phyloP scores from a whole-genome alignment of 2,888 invertebrate species.

The Hirtodrosophila alboralis region DNA sequence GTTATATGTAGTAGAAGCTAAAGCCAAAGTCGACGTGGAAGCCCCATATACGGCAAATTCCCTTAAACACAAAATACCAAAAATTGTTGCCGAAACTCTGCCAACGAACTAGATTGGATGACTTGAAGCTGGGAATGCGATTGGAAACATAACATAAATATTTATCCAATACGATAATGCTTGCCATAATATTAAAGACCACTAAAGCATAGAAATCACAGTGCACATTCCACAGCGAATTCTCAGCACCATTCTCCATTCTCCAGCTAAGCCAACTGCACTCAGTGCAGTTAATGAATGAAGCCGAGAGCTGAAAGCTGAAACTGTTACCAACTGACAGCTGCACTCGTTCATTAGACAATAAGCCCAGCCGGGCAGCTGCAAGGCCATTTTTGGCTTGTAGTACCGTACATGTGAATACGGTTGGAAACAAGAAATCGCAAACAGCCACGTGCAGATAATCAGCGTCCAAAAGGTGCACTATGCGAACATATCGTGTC shows the following conservation, averaged over 20 bases:
- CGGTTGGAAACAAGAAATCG: slow-evolving; percentile 9
- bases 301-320: slow-evolving; percentile 14
- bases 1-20: slow-evolving; percentile 16
- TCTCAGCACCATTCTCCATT: background rate
- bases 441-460: slow-evolving; percentile 63
- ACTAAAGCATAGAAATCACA: slow-evolving; percentile 21
- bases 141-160: slow-evolving; percentile 64
- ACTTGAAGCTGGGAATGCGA: slow-evolving; percentile 29
- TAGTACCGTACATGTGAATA: background rate
- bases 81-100: slow-evolving; percentile 48
- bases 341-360: slow-evolving; percentile 54
- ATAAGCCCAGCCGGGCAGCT: slow-evolving; percentile 36
- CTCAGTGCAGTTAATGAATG: slow-evolving; percentile 41
- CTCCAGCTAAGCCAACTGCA: slow-evolving; percentile 30
- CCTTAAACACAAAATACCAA: slow-evolving; percentile 56
- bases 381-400: slow-evolving; percentile 7
- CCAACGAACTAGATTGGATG: slow-evolving; percentile 14
- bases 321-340: slow-evolving; percentile 21
- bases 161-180: slow-evolving; percentile 55
- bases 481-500: slow-evolving; percentile 25
- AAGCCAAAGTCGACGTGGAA: slow-evolving; percentile 17
- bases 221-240: slow-evolving; percentile 10
- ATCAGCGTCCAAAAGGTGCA: slow-evolving; percentile 62
- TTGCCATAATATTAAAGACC: slow-evolving; percentile 39
- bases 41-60: slow-evolving; percentile 35